Evolutionary conservation across 2,888 invertebrate genomes (phyloP).

Genomic region (Xestia ashworthii): DNA sequence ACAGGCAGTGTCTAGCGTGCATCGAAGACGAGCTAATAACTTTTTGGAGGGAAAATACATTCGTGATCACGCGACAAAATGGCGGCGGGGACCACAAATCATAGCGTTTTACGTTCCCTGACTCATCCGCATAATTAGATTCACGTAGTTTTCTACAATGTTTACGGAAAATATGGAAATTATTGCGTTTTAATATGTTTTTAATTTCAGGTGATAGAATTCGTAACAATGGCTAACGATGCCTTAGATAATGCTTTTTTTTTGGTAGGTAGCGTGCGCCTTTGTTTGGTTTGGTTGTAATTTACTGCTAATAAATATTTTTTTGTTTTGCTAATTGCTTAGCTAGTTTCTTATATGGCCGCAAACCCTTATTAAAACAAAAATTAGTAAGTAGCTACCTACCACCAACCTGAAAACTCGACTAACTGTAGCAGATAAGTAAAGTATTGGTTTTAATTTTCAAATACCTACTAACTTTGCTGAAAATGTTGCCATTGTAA

Average conservation of each 20-base stretch:
- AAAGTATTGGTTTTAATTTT: neutral
- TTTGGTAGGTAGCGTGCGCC: neutral
- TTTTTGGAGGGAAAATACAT: conserved; percentile 81
- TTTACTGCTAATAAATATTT: neutral
- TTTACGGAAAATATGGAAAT: conserved; percentile 54
- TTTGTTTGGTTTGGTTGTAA: neutral
- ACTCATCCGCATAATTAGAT: conserved; percentile 61
- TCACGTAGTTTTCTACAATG: conserved; percentile 41
- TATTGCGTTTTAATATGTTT: conserved; percentile 31
- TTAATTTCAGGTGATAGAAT: conserved; percentile 37
- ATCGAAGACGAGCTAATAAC: conserved; percentile 69
- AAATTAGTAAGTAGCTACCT: neutral
- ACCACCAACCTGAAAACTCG: neutral
- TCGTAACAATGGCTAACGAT: conserved; percentile 21
- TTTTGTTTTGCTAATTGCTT: neutral
- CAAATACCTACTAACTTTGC: neutral
- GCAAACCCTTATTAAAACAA: neutral
- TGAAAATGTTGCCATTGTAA: neutral
- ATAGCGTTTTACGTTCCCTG: conserved; percentile 64
- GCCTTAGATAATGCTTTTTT: neutral
- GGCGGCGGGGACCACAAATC: conserved; percentile 63
- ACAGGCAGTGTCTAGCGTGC: conserved; percentile 88
- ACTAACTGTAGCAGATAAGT: neutral
- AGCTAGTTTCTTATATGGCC: neutral
- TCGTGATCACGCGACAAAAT: conserved; percentile 79